These are phyloP conservation scores for Paratrypauchen microcephalus DNA, from an alignment of 2,797 vertebrate genomes.

Conservation along the genomic window DNA sequence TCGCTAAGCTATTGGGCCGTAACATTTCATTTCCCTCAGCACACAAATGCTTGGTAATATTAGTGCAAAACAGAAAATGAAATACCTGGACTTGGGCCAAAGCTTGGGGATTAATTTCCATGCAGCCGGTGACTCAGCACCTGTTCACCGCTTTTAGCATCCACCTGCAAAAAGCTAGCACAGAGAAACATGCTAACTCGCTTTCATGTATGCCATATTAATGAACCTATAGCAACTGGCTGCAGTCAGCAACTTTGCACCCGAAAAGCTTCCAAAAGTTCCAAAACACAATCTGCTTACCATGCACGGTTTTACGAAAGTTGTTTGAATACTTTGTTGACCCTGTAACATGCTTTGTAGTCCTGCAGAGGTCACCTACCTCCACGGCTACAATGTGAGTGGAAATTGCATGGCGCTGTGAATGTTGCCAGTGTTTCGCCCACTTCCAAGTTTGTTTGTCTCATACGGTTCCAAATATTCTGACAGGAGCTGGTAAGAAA, in stretches of 20 bases:
- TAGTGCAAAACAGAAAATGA: constrained; percentile 23
- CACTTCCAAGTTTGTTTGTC: constrained; percentile 29
- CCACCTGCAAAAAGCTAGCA: constrained; percentile 39
- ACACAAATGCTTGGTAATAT: constrained; percentile 19
- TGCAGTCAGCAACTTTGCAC: constrained; percentile 12
- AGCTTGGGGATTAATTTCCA: constrained; percentile 55
- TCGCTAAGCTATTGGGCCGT: neutral
- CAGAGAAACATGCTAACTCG: constrained; percentile 22
- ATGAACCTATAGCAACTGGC: constrained; percentile 10
- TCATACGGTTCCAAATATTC: constrained; percentile 13
- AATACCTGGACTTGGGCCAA: constrained; percentile 33
- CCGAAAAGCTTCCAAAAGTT: neutral
- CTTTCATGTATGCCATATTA: constrained; percentile 27
- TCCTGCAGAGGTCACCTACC: constrained; percentile 18
- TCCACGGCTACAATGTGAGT: constrained; percentile 32
- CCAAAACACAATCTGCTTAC: neutral
- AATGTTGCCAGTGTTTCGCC: constrained; percentile 15
- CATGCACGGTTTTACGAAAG: neutral
- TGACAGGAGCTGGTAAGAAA: constrained; percentile 35
- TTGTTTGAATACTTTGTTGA: neutral
- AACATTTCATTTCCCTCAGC: neutral
- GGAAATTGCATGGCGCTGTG: constrained; percentile 32
- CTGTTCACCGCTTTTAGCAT: constrained; percentile 49
- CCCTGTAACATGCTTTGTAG: neutral
- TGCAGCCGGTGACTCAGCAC: constrained; percentile 51